Evolutionary conservation across 2,888 invertebrate genomes (phyloP).

Genomic region (Nomada fabriciana): DNA sequence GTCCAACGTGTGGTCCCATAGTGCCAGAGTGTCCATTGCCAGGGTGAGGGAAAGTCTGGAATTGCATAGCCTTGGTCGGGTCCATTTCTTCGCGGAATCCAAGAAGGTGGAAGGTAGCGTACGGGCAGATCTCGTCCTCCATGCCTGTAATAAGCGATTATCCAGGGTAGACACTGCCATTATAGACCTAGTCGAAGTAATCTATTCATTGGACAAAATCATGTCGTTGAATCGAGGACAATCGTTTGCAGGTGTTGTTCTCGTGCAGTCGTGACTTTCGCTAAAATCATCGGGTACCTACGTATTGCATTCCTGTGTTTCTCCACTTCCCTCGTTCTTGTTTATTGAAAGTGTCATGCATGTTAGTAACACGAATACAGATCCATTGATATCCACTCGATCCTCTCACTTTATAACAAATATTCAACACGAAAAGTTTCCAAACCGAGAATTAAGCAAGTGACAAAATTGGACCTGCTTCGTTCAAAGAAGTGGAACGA

Average conservation of each 20-base stretch:
- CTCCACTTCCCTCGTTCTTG: constrained; percentile 55
- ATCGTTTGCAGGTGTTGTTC: constrained; percentile 1
- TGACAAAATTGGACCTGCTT: background rate
- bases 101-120: constrained; percentile 97
- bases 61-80: constrained; percentile 94
- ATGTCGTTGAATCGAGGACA: constrained; percentile 23
- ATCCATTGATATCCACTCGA: constrained; percentile 10
- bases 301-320: constrained; percentile 42
- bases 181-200: constrained; percentile 32
- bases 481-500: constrained; percentile 8
- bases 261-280: constrained; percentile 14
- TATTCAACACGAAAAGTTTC: background rate
- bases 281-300: constrained; percentile 42
- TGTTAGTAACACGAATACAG: constrained; percentile 26
- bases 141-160: constrained; percentile 88
- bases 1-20: constrained; percentile 91
- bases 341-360: constrained; percentile 48
- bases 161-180: constrained; percentile 76
- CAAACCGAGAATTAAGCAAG: constrained; percentile 9
- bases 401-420: background rate
- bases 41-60: constrained; percentile 94
- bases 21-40: constrained; percentile 91
- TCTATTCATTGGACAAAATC: constrained; percentile 45
- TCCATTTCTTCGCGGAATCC: constrained; percentile 99
- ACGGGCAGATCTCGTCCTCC: constrained; percentile 98